These are phyloP conservation scores for Clarias macrocephalus DNA, from an alignment of 2,113 vertebrate genomes.

Conservation along the genomic window DNA sequence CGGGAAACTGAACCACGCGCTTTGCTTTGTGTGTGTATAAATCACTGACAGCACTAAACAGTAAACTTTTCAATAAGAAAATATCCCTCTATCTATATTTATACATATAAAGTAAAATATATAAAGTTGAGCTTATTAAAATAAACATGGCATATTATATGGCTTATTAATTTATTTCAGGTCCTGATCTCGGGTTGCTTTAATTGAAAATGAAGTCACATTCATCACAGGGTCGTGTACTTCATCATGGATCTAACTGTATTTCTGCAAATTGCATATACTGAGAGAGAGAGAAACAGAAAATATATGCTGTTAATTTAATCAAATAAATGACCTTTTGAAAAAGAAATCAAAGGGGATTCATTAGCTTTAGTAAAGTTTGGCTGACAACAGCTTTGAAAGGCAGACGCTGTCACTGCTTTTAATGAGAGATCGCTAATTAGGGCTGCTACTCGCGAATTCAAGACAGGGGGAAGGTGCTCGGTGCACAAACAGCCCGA, in stretches of 20 bases:
- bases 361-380: slow-evolving; percentile 83
- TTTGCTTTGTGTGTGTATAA: neutral
- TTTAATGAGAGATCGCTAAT: slow-evolving; percentile 80
- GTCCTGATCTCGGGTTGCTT: neutral
- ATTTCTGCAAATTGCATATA: slow-evolving; percentile 59
- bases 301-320: slow-evolving; percentile 73
- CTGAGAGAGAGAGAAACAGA: slow-evolving; percentile 25
- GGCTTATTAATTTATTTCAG: neutral
- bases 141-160: no score
- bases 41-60: neutral
- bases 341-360: slow-evolving; percentile 80
- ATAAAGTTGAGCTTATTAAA: no score
- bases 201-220: slow-evolving; percentile 32
- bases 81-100: neutral
- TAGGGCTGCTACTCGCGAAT: slow-evolving; percentile 70
- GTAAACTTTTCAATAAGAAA: neutral
- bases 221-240: slow-evolving; percentile 68
- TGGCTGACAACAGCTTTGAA: slow-evolving; percentile 81
- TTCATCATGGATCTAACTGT: slow-evolving; percentile 60
- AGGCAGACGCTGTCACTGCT: slow-evolving; percentile 79
- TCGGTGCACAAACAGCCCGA: slow-evolving; percentile 69
- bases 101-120: no score
- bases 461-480: slow-evolving; percentile 72
- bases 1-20: neutral
- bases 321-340: slow-evolving; percentile 81